A percentile compares a stretch with the other conserved stretches of the same genome.
Evolutionary conservation across 2,113 vertebrate species (phyloP).

Genomic region (Nasalis larvatus): DNA sequence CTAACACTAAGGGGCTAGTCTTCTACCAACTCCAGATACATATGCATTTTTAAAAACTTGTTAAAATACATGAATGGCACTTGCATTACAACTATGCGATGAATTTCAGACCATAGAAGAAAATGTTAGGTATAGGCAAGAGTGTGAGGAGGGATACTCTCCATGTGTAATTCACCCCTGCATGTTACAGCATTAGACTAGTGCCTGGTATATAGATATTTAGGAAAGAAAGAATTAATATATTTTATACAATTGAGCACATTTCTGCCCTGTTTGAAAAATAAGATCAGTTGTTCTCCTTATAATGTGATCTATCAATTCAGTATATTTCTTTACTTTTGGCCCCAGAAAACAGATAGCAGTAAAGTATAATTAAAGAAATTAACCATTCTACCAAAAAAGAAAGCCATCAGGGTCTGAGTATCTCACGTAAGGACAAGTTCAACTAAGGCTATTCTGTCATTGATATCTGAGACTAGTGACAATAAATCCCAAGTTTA

Average conservation of each 20-base stretch:
- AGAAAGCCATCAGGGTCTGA: not conserved
- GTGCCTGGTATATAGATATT: not conserved
- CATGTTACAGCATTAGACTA: not conserved
- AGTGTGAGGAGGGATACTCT: not conserved
- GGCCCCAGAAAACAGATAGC: not conserved
- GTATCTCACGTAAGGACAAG: not conserved
- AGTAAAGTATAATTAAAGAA: not conserved
- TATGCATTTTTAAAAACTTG: not conserved
- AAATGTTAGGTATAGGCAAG: not conserved
- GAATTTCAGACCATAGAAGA: not conserved
- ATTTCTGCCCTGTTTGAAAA: slow-evolving; percentile 20
- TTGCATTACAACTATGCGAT: not conserved
- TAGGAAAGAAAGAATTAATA: not conserved
- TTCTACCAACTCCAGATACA: not conserved
- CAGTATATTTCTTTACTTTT: slow-evolving; percentile 30
- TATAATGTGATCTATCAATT: not conserved
- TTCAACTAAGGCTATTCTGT: not conserved
- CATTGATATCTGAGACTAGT: not conserved
- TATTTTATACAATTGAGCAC: not conserved
- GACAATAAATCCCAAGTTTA: not conserved
- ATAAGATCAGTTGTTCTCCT: not conserved
- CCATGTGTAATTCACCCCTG: not conserved
- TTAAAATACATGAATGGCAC: not conserved
- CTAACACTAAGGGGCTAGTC: not conserved
- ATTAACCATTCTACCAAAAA: not conserved